Conservation (phyloP, 2,113 vertebrate genomes). For the Protobothrops mucrosquamatus region DNA sequence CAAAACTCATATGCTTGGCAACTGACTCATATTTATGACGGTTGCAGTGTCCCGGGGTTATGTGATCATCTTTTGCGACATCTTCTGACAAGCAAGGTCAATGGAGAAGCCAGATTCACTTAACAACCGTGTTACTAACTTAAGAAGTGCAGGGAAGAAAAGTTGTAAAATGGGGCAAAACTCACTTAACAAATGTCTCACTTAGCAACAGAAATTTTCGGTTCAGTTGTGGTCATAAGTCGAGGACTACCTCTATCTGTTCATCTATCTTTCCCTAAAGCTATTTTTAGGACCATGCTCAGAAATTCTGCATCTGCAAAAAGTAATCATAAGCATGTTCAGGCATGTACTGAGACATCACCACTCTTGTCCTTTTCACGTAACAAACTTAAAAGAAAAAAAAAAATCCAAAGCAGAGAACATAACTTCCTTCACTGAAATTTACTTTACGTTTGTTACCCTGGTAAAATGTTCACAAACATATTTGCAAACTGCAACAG, state of each 20-base stretch:
- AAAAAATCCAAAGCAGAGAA: not conserved
- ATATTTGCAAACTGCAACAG: not conserved
- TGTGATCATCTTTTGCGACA: too few species aligned
- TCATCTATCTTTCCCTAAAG: not conserved
- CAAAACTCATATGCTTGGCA: not conserved
- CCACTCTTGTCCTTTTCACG: not conserved
- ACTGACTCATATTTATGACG: not conserved
- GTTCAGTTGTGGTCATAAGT: not conserved
- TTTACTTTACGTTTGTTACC: constrained; percentile 8
- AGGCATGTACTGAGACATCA: not conserved
- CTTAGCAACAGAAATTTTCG: not conserved
- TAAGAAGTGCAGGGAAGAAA: not conserved
- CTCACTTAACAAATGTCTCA: not conserved
- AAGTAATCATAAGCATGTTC: not conserved
- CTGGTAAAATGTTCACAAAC: not conserved
- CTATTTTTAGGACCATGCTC: not conserved
- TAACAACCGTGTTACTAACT: not conserved
- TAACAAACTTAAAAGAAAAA: not conserved
- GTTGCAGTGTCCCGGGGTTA: not conserved
- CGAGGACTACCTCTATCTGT: not conserved
- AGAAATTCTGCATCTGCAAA: not conserved
- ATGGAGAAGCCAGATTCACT: not conserved
- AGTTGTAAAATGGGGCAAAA: not conserved
- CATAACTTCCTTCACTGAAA: not conserved
- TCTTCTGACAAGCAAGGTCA: not conserved